Evolutionary conservation across 2,113 vertebrate genomes (phyloP).

Genomic region (Crotalus tigris): DNA sequence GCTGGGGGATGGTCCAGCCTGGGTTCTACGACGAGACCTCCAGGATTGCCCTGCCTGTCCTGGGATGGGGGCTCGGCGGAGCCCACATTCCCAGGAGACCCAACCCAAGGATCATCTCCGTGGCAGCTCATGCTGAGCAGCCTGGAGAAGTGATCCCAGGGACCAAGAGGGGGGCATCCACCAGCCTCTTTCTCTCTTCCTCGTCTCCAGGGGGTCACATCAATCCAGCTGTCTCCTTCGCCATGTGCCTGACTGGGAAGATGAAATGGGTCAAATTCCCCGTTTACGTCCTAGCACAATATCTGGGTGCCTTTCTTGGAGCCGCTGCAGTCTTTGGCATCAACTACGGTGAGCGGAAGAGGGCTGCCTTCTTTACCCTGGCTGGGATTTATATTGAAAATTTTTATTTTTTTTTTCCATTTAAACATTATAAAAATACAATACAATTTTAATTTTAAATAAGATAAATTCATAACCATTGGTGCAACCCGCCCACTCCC

Average conservation of each 20-base stretch:
- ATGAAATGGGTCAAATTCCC: constrained; percentile 87
- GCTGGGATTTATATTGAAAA: background rate
- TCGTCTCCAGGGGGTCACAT: constrained; percentile 84
- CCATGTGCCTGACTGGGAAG: constrained; percentile 88
- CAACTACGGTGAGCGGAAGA: constrained; percentile 79
- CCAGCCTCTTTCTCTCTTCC: background rate
- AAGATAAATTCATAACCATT: too few relatives aligned
- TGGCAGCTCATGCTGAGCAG: background rate
- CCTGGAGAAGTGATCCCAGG: background rate
- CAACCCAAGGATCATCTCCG: background rate
- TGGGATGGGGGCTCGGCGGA: background rate
- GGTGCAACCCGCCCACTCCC: too few relatives aligned
- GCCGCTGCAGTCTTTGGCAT: constrained; percentile 84
- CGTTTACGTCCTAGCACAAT: constrained; percentile 85
- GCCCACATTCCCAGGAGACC: background rate
- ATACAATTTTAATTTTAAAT: too few relatives aligned
- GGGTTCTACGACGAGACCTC: background rate
- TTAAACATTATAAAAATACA: too few relatives aligned
- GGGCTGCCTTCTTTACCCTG: background rate
- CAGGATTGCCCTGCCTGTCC: background rate
- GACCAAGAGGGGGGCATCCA: background rate
- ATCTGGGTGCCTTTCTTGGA: constrained; percentile 87
- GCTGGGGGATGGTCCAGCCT: background rate
- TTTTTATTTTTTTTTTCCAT: too few relatives aligned
- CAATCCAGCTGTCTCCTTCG: constrained; percentile 93